Evolutionary conservation across 1,140 invertebrate genomes (phyloP).

Genomic region (Platorchestia sp.): DNA sequence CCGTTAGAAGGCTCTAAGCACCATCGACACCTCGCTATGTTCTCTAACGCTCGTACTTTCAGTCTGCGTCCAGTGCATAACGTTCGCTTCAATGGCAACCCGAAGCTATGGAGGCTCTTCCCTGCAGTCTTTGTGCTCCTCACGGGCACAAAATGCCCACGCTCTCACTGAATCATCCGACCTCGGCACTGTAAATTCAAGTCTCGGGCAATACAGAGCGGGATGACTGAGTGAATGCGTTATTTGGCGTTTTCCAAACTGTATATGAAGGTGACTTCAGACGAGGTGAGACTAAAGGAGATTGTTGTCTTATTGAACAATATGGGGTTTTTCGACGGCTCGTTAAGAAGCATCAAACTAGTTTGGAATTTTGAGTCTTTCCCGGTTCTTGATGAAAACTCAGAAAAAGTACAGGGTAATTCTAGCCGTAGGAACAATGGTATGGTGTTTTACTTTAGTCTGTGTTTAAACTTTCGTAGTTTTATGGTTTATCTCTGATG

Average conservation of each 20-base stretch:
- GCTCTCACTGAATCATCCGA: background rate
- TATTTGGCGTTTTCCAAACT: background rate
- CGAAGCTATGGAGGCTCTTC: background rate
- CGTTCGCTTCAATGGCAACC: conserved; percentile 4
- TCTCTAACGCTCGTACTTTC: conserved; percentile 54
- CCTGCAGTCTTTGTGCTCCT: conserved; percentile 10
- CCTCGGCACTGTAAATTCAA: background rate
- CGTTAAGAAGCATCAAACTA: background rate
- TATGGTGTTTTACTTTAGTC: no score
- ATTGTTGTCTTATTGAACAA: background rate
- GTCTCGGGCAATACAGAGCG: background rate
- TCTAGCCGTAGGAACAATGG: no score
- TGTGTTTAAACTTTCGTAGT: no score
- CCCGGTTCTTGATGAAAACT: no score
- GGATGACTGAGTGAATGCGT: background rate
- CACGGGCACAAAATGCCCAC: background rate
- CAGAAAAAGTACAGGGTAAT: no score
- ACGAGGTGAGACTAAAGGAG: background rate
- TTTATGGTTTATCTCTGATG: no score
- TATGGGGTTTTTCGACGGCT: background rate
- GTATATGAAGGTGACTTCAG: background rate
- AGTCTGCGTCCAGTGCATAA: conserved; percentile 38
- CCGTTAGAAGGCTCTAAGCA: conserved; percentile 50
- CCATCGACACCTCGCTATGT: conserved; percentile 55
- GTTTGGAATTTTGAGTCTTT: no score